These are phyloP conservation scores for Champsocephalus gunnari DNA, from an alignment of 2,797 vertebrate species.

Conservation along the genomic window DNA sequence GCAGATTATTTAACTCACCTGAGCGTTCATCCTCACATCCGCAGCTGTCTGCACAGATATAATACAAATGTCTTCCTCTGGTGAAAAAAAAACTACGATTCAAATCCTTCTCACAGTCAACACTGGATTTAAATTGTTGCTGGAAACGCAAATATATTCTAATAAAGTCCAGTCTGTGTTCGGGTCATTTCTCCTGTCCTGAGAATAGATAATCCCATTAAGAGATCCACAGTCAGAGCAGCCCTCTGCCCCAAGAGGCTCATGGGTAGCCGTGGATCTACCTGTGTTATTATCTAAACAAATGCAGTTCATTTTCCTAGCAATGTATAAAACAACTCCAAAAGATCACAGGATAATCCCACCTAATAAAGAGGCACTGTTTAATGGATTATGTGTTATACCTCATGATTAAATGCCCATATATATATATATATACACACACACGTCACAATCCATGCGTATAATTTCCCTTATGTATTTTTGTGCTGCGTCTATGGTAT, in stretches of 20 bases:
- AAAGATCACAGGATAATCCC: no score
- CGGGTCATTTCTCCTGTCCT: slow-evolving; percentile 42
- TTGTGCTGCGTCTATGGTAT: no score
- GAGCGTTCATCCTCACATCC: slow-evolving; percentile 27
- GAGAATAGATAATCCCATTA: slow-evolving; percentile 83
- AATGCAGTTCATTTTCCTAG: not conserved
- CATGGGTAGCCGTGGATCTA: slow-evolving; percentile 56
- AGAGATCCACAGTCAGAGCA: slow-evolving; percentile 74
- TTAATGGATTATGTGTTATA: no score
- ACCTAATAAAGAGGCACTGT: no score
- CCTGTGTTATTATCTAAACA: slow-evolving; percentile 5
- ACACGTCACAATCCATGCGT: no score
- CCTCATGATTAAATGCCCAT: no score
- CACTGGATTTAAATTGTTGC: not conserved
- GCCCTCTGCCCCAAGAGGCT: slow-evolving; percentile 60
- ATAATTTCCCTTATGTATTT: no score
- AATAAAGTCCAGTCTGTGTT: slow-evolving; percentile 4
- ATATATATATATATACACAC: no score
- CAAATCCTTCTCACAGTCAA: slow-evolving; percentile 7
- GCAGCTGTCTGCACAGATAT: not conserved
- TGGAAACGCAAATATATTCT: slow-evolving; percentile 3
- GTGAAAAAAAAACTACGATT: not conserved
- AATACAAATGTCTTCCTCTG: slow-evolving; percentile 21
- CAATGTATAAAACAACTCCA: no score
- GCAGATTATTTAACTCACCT: slow-evolving; percentile 66